These are phyloP conservation scores for Cacoxenus indagator DNA, from an alignment of 2,888 invertebrate genomes.

Conservation along the genomic window DNA sequence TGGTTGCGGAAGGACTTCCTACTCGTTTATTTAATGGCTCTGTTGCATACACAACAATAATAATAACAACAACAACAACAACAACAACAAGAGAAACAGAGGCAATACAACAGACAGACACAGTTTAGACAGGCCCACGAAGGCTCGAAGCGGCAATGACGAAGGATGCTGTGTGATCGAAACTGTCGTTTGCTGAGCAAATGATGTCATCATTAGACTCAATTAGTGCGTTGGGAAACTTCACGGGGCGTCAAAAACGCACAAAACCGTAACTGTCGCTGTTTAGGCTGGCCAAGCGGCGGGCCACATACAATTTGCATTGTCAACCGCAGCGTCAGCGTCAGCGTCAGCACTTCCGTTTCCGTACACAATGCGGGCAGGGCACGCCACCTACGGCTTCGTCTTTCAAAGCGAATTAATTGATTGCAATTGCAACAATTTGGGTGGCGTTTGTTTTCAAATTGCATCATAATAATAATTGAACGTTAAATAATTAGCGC, in stretches of 20 bases:
- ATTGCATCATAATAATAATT: conserved; percentile 57
- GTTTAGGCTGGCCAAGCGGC: not conserved
- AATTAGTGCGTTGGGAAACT: conserved; percentile 56
- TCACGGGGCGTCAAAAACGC: conserved; percentile 20
- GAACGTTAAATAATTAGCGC: not conserved
- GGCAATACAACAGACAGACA: not conserved
- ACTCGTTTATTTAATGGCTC: conserved; percentile 34
- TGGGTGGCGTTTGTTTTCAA: conserved; percentile 21
- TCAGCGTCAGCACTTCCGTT: conserved; percentile 60
- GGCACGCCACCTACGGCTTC: conserved; percentile 58
- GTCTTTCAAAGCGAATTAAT: not conserved
- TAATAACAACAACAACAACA: not conserved
- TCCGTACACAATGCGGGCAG: conserved; percentile 25
- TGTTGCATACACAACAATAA: conserved; percentile 28
- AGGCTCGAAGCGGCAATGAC: not conserved
- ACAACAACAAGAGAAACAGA: not conserved
- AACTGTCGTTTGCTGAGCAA: conserved; percentile 43
- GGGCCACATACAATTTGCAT: conserved; percentile 36
- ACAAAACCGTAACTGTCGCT: conserved; percentile 39
- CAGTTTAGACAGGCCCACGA: not conserved
- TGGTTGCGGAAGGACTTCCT: conserved; percentile 47
- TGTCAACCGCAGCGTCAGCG: conserved; percentile 49
- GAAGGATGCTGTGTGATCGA: conserved; percentile 6
- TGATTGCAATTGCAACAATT: conserved; percentile 1
- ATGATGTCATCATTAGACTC: conserved; percentile 66